Evolutionary conservation across 2,797 vertebrate species (phyloP), one percentile per base, ranked within the genome.

Genomic region (Siniperca scherzeri): DNA sequence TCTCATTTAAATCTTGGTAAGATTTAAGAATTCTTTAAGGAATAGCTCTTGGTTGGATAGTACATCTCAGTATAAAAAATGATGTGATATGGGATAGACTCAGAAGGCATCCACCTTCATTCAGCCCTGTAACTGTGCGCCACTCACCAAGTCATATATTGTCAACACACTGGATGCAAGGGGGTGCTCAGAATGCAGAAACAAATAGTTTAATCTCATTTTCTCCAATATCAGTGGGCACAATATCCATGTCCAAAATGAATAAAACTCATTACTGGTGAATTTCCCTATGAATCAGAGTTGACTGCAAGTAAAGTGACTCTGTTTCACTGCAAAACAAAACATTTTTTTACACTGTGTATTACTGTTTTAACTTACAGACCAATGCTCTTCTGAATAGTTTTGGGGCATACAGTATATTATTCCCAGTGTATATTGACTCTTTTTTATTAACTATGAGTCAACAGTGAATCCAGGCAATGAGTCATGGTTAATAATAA

Each of bases 401-500:
- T 50, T 52, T 61, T 62, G 36, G 13, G 50, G 46, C 64, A 56
- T 52, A 50, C 33, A 27, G 42, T 44, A 36, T 44, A 10, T 80
- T 82, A 72, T 64, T 74, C 46, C 48, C 72, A 33, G 30, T 53
- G 67, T 65, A 50, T 74, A 77, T 80, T 74, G 70, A 79, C 84
- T 86, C 38, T 40, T 84, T 87, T 21, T 86, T 82, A 88, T 84
- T 84, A 88, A 71, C 79, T 67, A 61, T 84, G 81, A 88, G 75
- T 89, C 88, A 86, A 80, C 75, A 65, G 69, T 73, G 36, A 74
- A 64, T 62, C 64, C 53, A 78, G 60, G 64, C 77, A 60, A 69
- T 90, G 83, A 90, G 70, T 92, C 90, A 89, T 72, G 33, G 78
- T 85, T 87, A 81, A 85, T 84, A 89, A 89, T 87, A 80, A 86